A percentile compares a stretch with the other conserved stretches of the same genome.
Evolutionary conservation across 2,888 invertebrate genomes (phyloP).

Genomic region (Polia nebulosa): DNA sequence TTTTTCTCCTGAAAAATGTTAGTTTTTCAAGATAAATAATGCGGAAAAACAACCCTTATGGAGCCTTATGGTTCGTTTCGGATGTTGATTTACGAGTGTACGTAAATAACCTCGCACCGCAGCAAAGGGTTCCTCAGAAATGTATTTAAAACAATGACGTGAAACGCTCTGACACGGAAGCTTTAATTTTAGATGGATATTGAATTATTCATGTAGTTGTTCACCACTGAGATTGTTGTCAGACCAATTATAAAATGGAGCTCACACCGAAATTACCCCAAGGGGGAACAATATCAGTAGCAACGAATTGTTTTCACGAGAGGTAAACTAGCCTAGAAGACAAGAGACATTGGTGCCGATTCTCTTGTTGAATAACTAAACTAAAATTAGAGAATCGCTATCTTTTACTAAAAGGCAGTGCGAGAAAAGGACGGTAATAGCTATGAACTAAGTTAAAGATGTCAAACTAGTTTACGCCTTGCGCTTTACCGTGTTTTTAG

Average conservation of each 20-base stretch:
- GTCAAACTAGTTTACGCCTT: too few relatives aligned
- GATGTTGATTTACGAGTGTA: constrained; percentile 49
- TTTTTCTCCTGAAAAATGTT: constrained; percentile 41
- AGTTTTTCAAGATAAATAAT: constrained; percentile 51
- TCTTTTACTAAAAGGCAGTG: too few relatives aligned
- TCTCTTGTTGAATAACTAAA: too few relatives aligned
- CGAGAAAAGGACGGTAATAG: too few relatives aligned
- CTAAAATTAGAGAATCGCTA: too few relatives aligned
- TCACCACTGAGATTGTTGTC: constrained; percentile 33
- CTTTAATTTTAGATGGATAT: constrained; percentile 50
- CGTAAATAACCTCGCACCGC: constrained; percentile 42
- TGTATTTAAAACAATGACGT: constrained; percentile 53
- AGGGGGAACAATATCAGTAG: constrained; percentile 21
- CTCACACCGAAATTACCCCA: constrained; percentile 12
- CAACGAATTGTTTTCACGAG: constrained; percentile 2
- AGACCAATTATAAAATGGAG: constrained; percentile 33
- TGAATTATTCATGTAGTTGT: constrained; percentile 44
- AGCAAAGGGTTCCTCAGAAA: constrained; percentile 27
- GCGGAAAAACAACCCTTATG: constrained; percentile 36
- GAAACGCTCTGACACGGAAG: constrained; percentile 33
- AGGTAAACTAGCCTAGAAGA: constrained; percentile 16
- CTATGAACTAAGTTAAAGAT: too few relatives aligned
- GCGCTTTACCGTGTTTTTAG: too few relatives aligned
- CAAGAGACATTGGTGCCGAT: too few relatives aligned
- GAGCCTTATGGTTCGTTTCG: constrained; percentile 24